Conservation (phyloP, 2,797 vertebrate genomes). For the Threskiornis aethiopicus region DNA sequence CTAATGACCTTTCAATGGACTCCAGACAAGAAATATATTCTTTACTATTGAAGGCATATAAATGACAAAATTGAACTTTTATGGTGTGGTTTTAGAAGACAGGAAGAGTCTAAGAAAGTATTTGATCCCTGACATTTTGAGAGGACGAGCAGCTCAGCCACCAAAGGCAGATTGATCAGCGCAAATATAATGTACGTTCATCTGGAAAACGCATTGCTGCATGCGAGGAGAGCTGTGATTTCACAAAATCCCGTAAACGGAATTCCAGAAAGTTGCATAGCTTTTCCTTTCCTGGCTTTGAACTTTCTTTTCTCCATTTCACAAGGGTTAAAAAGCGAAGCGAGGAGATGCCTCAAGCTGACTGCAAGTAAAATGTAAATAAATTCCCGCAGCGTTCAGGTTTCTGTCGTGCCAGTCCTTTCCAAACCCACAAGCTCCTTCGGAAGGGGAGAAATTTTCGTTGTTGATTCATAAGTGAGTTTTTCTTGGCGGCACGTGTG, state of each 20-base stretch:
- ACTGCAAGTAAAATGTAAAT: background rate
- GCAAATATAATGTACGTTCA: background rate
- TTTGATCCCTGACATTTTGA: background rate
- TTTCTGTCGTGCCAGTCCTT: background rate
- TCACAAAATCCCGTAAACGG: background rate
- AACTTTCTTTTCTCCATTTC: background rate
- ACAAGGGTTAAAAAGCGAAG: background rate
- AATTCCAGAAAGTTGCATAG: background rate
- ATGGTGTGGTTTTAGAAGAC: background rate
- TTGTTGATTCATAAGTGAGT: slow-evolving; percentile 56
- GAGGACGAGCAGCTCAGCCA: background rate
- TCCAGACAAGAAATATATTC: background rate
- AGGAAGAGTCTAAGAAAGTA: background rate
- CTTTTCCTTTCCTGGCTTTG: background rate
- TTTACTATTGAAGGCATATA: background rate
- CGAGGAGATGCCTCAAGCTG: background rate
- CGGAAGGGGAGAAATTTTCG: slow-evolving; percentile 26
- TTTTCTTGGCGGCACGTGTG: slow-evolving; percentile 62
- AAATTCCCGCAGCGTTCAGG: background rate
- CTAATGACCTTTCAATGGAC: background rate
- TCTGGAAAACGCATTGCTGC: background rate
- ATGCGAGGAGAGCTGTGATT: background rate
- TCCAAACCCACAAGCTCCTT: slow-evolving; percentile 51
- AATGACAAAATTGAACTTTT: background rate
- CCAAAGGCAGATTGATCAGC: background rate